Percentiles rank a stretch among this genome's conserved stretches.
These are phyloP conservation scores for Macroglossus sobrinus DNA, from an alignment of 2,113 vertebrate genomes.

Conservation along the genomic window DNA sequence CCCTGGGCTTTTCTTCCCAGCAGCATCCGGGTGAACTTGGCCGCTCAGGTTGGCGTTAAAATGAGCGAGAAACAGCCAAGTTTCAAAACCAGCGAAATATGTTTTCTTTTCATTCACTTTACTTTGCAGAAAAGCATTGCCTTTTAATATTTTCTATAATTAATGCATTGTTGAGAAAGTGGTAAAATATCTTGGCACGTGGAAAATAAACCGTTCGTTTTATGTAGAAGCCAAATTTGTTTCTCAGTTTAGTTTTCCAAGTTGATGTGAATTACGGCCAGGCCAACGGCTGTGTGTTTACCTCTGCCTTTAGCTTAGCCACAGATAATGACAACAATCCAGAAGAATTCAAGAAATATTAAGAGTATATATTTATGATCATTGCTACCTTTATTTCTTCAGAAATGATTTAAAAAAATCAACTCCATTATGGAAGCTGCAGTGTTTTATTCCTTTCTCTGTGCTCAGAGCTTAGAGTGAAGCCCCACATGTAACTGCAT, in stretches of 20 bases:
- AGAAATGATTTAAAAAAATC: background rate
- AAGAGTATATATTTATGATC: background rate
- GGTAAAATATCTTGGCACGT: background rate
- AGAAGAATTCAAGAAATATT: background rate
- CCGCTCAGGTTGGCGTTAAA: constrained; percentile 7
- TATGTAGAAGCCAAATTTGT: background rate
- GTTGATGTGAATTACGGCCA: background rate
- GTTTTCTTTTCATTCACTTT: background rate
- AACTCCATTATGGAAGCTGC: background rate
- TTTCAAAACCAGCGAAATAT: background rate
- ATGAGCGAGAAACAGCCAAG: background rate
- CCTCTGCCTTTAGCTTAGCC: background rate
- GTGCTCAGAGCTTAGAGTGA: background rate
- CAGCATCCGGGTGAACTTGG: constrained; percentile 7
- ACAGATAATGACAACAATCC: background rate
- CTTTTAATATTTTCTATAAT: constrained; percentile 29
- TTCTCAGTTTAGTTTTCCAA: background rate
- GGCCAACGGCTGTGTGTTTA: background rate
- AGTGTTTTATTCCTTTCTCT: background rate
- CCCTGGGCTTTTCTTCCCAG: background rate
- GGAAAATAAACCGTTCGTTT: background rate
- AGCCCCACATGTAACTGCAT: background rate
- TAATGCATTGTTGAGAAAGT: background rate
- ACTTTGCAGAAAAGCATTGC: background rate
- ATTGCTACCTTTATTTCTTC: background rate